Evolutionary conservation across 2,113 vertebrate species (phyloP).

Genomic region (Gila orcuttii): DNA sequence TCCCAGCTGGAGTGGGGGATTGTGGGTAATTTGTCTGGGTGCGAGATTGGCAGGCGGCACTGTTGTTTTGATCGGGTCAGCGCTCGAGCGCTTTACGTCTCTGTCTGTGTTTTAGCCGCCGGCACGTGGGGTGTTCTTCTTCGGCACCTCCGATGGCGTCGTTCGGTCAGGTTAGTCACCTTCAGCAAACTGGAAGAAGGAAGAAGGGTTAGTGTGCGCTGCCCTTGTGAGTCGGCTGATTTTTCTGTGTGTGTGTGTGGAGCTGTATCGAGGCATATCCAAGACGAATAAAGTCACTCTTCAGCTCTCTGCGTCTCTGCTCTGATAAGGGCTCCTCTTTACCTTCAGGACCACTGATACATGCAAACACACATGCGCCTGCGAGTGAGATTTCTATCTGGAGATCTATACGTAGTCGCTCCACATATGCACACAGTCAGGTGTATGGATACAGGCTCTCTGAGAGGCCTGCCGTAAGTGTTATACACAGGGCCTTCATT

Average conservation of each 20-base stretch:
- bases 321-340: conserved; percentile 50
- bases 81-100: conserved; percentile 8
- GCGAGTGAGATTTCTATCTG: conserved; percentile 42
- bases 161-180: not conserved
- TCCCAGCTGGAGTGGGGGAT: conserved; percentile 42
- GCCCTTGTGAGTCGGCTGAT: not conserved
- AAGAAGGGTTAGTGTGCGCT: not conserved
- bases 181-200: not conserved
- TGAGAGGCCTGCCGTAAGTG: conserved; percentile 10
- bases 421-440: not conserved
- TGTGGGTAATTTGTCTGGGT: conserved; percentile 52
- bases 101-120: conserved; percentile 2
- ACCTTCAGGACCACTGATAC: conserved; percentile 47
- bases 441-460: conserved; percentile 38
- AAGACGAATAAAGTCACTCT: conserved; percentile 26
- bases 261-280: conserved; percentile 59
- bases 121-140: not conserved
- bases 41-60: conserved; percentile 28
- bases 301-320: conserved; percentile 38
- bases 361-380: conserved; percentile 13
- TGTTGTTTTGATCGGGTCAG: conserved; percentile 26
- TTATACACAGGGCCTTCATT: conserved; percentile 13
- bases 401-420: conserved; percentile 20
- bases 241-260: conserved; percentile 19
- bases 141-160: not conserved